Conservation (phyloP, 2,888 invertebrate genomes). For the Trichacis sp. region DNA sequence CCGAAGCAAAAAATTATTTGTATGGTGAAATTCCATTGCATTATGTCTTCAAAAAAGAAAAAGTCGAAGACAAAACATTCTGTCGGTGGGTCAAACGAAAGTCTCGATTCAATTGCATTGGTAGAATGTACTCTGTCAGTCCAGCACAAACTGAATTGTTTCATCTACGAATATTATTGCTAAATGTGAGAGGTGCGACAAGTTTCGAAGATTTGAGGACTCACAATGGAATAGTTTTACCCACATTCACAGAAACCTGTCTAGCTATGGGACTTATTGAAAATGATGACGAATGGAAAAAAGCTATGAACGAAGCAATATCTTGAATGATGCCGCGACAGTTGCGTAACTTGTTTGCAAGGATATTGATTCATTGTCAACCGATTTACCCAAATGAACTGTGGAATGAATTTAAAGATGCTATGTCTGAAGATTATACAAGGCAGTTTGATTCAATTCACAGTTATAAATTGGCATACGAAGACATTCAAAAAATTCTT, state of each 20-base stretch:
- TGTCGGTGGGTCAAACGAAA: slow-evolving; percentile 13
- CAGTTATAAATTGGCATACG: slow-evolving; percentile 3
- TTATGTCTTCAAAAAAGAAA: slow-evolving; percentile 28
- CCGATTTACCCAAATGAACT: slow-evolving; percentile 30
- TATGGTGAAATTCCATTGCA: slow-evolving; percentile 28
- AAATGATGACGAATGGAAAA: slow-evolving; percentile 15
- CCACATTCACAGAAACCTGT: background rate
- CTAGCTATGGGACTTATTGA: slow-evolving; percentile 10
- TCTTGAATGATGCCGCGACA: slow-evolving; percentile 8
- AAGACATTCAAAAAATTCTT: slow-evolving; percentile 6
- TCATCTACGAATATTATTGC: slow-evolving; percentile 5
- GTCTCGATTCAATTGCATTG: background rate
- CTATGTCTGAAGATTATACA: slow-evolving; percentile 10
- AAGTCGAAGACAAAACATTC: background rate
- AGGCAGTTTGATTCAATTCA: background rate
- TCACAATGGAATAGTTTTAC: background rate
- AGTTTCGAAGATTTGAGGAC: slow-evolving; percentile 13
- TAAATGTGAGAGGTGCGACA: slow-evolving; percentile 1
- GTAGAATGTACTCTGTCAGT: slow-evolving; percentile 6
- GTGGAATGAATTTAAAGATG: slow-evolving; percentile 17
- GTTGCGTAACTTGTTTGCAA: too few species aligned
- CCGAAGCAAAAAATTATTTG: slow-evolving; percentile 16
- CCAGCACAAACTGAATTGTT: slow-evolving; percentile 18
- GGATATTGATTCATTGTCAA: too few species aligned
- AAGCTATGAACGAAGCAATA: slow-evolving; percentile 4